phyloP scores from a whole-genome alignment of 2,113 vertebrate genomes.

The Micronycteris hirsuta region DNA sequence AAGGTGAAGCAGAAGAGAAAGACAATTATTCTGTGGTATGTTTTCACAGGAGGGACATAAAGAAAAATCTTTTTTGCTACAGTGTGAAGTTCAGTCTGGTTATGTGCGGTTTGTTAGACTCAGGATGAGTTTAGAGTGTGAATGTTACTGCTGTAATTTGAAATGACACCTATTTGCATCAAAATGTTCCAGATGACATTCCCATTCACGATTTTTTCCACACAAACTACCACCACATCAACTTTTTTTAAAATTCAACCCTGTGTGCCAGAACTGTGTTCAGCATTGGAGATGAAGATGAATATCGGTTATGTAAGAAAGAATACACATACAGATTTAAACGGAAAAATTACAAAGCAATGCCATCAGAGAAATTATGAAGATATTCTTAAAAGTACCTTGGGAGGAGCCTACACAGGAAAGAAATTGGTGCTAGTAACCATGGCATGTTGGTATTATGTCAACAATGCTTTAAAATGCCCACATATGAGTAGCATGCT shows the following conservation, averaged over 20 bases:
- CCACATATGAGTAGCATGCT: not conserved
- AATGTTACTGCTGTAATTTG: not conserved
- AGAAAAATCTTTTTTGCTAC: not conserved
- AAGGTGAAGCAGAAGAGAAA: not conserved
- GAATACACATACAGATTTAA: not conserved
- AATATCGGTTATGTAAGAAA: not conserved
- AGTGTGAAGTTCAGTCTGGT: constrained; percentile 17
- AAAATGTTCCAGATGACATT: not conserved
- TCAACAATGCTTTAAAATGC: not conserved
- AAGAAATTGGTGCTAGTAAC: not conserved
- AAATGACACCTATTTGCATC: constrained; percentile 27
- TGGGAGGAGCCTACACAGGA: not conserved
- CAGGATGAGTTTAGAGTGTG: not conserved
- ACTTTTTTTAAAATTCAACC: not conserved
- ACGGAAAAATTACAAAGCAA: not conserved
- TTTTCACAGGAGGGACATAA: constrained; percentile 16
- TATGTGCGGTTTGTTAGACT: not conserved
- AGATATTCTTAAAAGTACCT: not conserved
- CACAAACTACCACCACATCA: not conserved
- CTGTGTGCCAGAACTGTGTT: not conserved
- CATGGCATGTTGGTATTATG: not conserved
- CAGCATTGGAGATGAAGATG: not conserved
- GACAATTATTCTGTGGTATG: not conserved
- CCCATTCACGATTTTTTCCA: not conserved
- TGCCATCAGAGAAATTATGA: not conserved